A percentile compares a stretch with the other conserved stretches of the same genome.
These are phyloP conservation scores for Ceriagrion tenellum DNA, from an alignment of 2,888 invertebrate genomes.

Conservation along the genomic window DNA sequence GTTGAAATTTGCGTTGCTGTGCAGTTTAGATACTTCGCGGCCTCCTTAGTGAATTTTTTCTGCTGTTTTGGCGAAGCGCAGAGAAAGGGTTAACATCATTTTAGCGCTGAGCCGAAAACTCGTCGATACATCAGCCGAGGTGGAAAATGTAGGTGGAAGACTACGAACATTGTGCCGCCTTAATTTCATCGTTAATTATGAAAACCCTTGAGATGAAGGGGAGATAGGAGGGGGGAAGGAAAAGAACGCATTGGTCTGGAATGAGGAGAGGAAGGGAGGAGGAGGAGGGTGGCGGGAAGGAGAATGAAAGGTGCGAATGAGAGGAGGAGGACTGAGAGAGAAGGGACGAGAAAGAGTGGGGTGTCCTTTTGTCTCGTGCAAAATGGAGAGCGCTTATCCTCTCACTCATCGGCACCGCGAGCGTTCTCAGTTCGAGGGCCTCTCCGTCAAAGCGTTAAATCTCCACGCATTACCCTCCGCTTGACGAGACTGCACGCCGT, in stretches of 20 bases:
- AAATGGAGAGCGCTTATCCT: background rate
- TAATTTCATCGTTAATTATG: background rate
- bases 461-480: conserved; percentile 10
- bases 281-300: background rate
- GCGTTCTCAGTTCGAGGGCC: conserved; percentile 5
- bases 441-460: conserved; percentile 22
- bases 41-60: background rate
- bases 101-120: background rate
- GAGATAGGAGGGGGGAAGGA: background rate
- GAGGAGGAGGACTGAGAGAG: background rate
- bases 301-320: background rate
- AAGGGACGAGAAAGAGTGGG: too few relatives aligned
- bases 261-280: background rate
- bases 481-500: background rate
- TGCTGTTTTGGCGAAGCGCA: background rate
- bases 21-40: too few relatives aligned
- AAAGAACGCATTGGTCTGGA: background rate
- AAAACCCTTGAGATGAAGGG: background rate
- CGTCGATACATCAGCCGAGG: background rate
- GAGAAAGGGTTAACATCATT: background rate
- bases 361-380: background rate
- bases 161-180: background rate
- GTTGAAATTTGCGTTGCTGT: too few relatives aligned
- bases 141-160: background rate
- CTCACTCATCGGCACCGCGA: background rate